Conservation (phyloP, 2,797 vertebrate genomes). For the Pteronotus mesoamericanus region DNA sequence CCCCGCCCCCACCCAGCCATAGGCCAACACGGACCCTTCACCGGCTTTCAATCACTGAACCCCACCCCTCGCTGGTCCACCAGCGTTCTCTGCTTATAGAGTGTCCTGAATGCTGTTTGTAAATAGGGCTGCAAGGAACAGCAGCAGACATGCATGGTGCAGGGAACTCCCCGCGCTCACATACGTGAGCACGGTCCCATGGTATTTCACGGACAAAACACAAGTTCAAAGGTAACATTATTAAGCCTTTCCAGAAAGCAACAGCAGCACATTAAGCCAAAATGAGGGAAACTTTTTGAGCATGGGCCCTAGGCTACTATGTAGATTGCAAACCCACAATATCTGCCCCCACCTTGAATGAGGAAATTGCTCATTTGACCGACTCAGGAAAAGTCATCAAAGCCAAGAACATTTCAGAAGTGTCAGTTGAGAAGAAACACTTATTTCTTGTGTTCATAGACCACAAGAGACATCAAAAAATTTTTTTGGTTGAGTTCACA, state of each 20-base stretch:
- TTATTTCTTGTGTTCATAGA: background rate
- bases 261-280: background rate
- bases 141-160: rapidly evolving
- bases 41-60: background rate
- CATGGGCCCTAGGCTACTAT: background rate
- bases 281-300: background rate
- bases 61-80: too few relatives aligned
- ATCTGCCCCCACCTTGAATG: background rate
- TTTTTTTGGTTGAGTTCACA: background rate
- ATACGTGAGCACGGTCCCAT: rapidly evolving
- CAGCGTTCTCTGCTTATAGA: background rate
- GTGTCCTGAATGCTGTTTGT: background rate
- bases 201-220: background rate
- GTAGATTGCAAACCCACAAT: rapidly evolving
- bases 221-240: background rate
- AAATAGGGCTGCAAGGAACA: background rate
- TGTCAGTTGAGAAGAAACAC: background rate
- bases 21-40: background rate
- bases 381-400: background rate
- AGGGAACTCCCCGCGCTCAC: rapidly evolving
- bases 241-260: background rate
- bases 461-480: background rate
- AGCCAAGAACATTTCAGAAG: background rate
- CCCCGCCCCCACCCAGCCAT: background rate
- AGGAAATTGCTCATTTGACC: background rate